Conservation (phyloP, 2,797 vertebrate genomes). For the Betta splendens region DNA sequence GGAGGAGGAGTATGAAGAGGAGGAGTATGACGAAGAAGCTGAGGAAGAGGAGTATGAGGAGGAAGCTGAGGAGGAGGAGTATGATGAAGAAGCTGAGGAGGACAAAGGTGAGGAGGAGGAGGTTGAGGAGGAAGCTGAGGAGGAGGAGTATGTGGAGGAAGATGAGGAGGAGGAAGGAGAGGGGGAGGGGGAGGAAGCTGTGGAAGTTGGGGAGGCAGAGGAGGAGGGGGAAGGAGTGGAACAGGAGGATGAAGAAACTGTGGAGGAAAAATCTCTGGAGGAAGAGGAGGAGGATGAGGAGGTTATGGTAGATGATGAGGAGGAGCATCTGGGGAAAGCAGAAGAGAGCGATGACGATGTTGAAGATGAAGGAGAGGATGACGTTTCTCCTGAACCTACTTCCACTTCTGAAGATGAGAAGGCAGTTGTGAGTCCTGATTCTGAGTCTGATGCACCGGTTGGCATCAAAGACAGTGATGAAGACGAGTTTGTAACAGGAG, state of each 20-base stretch:
- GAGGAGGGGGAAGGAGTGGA: not conserved
- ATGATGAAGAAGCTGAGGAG: not conserved
- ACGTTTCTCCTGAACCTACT: constrained; percentile 49
- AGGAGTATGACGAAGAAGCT: not conserved
- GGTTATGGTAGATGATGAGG: constrained; percentile 3
- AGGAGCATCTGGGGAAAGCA: not conserved
- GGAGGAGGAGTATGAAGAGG: not conserved
- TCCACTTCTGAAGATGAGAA: constrained; percentile 61
- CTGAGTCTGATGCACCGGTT: constrained; percentile 38
- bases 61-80: not conserved
- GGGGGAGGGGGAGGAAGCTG: constrained; percentile 7
- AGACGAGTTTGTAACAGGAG: constrained; percentile 11
- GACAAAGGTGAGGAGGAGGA: not conserved
- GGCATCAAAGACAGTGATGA: constrained; percentile 28
- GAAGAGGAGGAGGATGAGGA: not conserved
- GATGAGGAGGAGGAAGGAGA: not conserved
- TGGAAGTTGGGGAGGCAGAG: not conserved
- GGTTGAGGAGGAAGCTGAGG: not conserved
- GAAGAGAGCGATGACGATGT: constrained; percentile 5
- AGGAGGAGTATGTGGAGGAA: accelerated
- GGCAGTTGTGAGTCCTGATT: constrained; percentile 34
- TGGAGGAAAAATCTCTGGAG: not conserved
- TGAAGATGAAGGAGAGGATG: constrained; percentile 36
- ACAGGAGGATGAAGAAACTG: not conserved
- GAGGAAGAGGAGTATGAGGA: accelerated